Percentiles rank a stretch among this genome's conserved stretches.
phyloP scores from a whole-genome alignment of 2,113 vertebrate species.

The Charina bottae region DNA sequence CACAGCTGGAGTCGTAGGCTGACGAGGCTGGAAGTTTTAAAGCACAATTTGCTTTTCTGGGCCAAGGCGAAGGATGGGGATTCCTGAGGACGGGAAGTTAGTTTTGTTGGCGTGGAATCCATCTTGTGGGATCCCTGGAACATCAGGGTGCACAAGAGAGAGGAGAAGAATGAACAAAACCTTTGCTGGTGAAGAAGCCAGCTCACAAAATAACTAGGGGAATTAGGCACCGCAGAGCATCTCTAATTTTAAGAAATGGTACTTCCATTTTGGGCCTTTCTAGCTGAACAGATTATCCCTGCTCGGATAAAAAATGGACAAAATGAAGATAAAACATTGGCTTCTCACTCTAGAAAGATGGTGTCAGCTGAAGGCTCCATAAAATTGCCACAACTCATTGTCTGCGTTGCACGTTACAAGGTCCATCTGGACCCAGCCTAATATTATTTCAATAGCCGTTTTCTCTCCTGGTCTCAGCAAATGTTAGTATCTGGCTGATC shows the following conservation, averaged over 20 bases:
- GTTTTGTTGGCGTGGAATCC: not conserved
- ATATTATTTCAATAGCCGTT: not conserved
- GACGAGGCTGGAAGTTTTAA: slow-evolving; percentile 1
- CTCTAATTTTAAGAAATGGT: not conserved
- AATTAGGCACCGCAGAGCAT: too few species aligned
- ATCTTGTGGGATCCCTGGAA: not conserved
- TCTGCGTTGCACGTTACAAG: not conserved
- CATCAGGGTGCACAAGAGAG: too few species aligned
- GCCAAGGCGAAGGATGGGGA: not conserved
- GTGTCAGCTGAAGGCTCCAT: too few species aligned
- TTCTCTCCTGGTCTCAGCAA: too few species aligned
- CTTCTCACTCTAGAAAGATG: too few species aligned
- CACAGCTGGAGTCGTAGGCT: slow-evolving; percentile 7
- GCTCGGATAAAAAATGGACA: not conserved
- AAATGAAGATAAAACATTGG: too few species aligned
- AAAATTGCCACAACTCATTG: too few species aligned
- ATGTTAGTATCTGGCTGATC: not conserved
- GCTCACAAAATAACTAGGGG: too few species aligned
- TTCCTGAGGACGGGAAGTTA: not conserved
- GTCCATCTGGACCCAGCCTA: not conserved
- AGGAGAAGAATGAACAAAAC: not conserved
- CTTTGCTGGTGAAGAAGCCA: not conserved
- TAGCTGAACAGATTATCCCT: not conserved
- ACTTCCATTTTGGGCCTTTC: not conserved
- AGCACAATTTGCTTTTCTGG: not conserved